These are phyloP conservation scores for Didymodactylos carnosus DNA, from an alignment of 2,888 invertebrate species.

Conservation along the genomic window DNA sequence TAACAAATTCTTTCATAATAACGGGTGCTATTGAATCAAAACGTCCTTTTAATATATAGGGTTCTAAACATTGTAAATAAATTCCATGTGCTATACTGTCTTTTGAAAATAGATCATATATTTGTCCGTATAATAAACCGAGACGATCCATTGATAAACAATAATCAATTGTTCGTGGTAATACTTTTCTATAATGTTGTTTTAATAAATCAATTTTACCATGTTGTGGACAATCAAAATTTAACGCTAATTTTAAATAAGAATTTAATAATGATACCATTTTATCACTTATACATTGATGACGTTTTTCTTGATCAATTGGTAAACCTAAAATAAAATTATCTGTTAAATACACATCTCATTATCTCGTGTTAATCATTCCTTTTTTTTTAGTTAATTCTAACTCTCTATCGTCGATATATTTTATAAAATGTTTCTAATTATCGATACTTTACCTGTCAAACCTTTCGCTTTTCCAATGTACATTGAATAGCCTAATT, in stretches of 20 bases:
- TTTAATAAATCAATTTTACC: conserved; percentile 31
- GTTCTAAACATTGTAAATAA: conserved; percentile 50
- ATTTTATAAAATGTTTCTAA: not conserved
- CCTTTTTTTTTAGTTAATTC: too few species aligned
- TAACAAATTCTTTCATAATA: conserved; percentile 52
- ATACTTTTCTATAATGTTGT: conserved; percentile 28
- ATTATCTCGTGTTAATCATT: conserved; percentile 26
- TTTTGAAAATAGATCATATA: conserved; percentile 45
- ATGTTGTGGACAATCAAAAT: conserved; percentile 24
- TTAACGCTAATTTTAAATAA: conserved; percentile 28
- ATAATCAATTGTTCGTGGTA: conserved; percentile 17
- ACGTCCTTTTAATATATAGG: conserved; percentile 47
- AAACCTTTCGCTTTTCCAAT: conserved; percentile 46
- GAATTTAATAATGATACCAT: conserved; percentile 17
- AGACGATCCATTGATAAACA: conserved; percentile 19
- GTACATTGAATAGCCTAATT: conserved; percentile 44
- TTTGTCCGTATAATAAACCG: conserved; percentile 37
- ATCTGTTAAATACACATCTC: too few species aligned
- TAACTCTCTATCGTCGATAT: too few species aligned
- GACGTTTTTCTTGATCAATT: conserved; percentile 21
- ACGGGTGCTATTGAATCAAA: conserved; percentile 45
- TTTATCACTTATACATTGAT: conserved; percentile 23
- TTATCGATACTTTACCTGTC: not conserved
- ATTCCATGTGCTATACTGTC: conserved; percentile 44
- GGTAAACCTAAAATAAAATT: conserved; percentile 28